A percentile compares a stretch with the other conserved stretches of the same genome.
Evolutionary conservation across 1,140 invertebrate species (phyloP).

Genomic region (Eueides isabella): DNA sequence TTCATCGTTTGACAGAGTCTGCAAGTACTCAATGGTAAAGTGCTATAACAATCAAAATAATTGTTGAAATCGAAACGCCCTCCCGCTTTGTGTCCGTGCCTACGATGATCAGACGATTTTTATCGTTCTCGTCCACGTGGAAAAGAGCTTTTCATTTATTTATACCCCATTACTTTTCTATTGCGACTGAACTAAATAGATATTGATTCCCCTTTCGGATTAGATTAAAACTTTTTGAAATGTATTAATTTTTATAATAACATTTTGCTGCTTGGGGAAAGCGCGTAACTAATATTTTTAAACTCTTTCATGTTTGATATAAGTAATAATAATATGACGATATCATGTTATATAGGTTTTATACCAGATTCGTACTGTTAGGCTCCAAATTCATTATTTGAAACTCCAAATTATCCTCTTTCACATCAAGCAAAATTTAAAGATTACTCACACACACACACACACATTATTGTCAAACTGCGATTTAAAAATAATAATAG

Average conservation of each 20-base stretch:
- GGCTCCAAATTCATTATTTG: no score
- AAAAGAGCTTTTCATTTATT: constrained; percentile 48
- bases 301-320: not conserved
- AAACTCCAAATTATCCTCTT: no score
- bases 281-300: no score
- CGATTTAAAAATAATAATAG: no score
- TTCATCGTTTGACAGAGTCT: no score
- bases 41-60: constrained; percentile 42
- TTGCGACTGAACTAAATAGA: constrained; percentile 9
- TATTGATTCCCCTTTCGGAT: constrained; percentile 11
- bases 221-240: not conserved
- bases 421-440: no score
- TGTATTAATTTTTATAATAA: not conserved
- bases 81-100: constrained; percentile 37
- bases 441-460: no score
- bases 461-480: no score
- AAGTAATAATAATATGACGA: not conserved
- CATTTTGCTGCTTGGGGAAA: not conserved
- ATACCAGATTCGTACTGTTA: no score
- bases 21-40: not conserved
- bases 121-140: constrained; percentile 51
- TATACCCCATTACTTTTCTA: constrained; percentile 27
- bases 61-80: constrained; percentile 53
- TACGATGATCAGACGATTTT: constrained; percentile 61
- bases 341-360: not conserved